Evolutionary conservation across 2,888 invertebrate genomes (phyloP).

Genomic region (Dynastes maya): DNA sequence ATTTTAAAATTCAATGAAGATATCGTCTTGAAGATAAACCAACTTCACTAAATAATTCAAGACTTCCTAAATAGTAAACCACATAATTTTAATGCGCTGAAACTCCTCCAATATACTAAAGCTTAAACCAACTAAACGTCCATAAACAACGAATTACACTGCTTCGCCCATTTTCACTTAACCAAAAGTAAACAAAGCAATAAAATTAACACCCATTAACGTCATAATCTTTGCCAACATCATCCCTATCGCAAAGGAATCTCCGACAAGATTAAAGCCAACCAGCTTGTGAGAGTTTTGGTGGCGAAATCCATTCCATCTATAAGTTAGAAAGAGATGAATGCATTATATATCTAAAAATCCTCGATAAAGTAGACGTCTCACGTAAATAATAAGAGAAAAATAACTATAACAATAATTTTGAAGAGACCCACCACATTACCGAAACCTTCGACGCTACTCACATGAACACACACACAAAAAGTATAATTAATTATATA

Average conservation of each 20-base stretch:
- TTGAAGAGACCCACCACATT: constrained; percentile 31
- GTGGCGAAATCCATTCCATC: not conserved
- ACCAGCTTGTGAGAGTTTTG: not conserved
- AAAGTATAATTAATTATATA: constrained; percentile 40
- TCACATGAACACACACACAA: constrained; percentile 11
- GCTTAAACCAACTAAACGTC: not conserved
- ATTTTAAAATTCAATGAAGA: not conserved
- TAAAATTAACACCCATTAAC: constrained; percentile 32
- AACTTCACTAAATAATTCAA: not conserved
- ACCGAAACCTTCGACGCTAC: constrained; percentile 18
- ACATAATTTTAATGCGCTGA: not conserved
- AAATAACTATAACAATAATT: constrained; percentile 39
- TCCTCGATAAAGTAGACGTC: constrained; percentile 13
- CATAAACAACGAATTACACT: constrained; percentile 11
- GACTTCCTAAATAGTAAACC: not conserved
- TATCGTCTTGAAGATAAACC: not conserved
- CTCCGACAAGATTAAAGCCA: constrained; percentile 28
- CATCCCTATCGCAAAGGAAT: constrained; percentile 14
- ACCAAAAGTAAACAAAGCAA: constrained; percentile 11
- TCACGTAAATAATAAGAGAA: constrained; percentile 31
- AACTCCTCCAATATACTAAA: not conserved
- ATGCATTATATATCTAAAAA: not conserved
- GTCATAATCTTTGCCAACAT: constrained; percentile 44
- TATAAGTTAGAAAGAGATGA: not conserved
- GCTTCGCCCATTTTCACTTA: not conserved